Base-by-base conservation (phyloP, 1,140 invertebrate genomes). In the Homarus americanus region DNA sequence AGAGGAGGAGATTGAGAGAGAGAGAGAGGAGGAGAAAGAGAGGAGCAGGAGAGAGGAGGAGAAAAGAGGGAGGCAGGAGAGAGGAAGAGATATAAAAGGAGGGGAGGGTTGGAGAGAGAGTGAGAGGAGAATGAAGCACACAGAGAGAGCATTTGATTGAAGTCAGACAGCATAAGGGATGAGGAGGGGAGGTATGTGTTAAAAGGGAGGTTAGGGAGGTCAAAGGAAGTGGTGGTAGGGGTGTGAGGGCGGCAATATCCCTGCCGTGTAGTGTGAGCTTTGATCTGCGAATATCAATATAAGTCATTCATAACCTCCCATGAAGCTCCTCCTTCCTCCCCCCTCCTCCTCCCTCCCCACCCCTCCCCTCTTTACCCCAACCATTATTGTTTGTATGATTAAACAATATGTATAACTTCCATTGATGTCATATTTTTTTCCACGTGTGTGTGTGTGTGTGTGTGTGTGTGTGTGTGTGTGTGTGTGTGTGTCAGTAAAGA, bases 381-480 rank as follows among this genome's bases (percentile, higher is more conserved):
- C 53, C 53, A 58, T 58, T 58, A 58, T 58, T 58, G 53, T 17
- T 15, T 58, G 53, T 58, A 58, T 58, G 24, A 58, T 58, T 58
- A 58, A 58, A 58, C 12, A 20, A 58, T 58, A 20, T 58, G 53
- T 20, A 58, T 20, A 58, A 58, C 12, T 20, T 58, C 3, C 15
- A 58, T 20, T 58, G 53, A 58, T 17, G 17, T 58, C 53, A 49
- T 17, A 10, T 58, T 58, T 58, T 20, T 20, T 20, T 58, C 5
- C 24, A 2, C 17, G 75, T 78, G 75, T 78, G 38, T 78, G 75
- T 41, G 38, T 41, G 38, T 78, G 75, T 78, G 75, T 41, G 38
- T 78, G 75, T 78, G 75, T 78, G 75, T 78, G 75, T 44, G 75
- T 41, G 75, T 78, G 75, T 78, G 75, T 78, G 75, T 78, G 38